phyloP scores from a whole-genome alignment of 2,797 vertebrate genomes.

The Manis pentadactyla region DNA sequence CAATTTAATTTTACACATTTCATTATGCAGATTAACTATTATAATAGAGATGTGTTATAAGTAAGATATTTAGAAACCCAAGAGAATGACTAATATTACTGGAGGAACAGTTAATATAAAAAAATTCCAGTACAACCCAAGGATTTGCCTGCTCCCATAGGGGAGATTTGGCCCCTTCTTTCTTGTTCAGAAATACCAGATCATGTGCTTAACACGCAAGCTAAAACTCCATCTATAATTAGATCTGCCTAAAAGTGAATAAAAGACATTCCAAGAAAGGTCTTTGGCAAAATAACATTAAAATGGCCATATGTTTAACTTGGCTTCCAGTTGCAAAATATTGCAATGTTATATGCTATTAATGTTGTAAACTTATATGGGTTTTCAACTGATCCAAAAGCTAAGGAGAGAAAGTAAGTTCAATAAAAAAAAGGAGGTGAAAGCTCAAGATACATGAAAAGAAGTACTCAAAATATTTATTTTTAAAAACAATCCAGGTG shows the following conservation, averaged over 20 bases:
- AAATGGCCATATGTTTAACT: constrained; percentile 74
- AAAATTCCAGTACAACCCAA: background rate
- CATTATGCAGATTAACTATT: background rate
- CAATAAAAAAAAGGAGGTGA: background rate
- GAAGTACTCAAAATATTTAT: background rate
- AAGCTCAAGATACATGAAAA: background rate
- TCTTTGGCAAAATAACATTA: constrained; percentile 56
- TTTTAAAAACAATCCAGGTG: background rate
- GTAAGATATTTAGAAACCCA: background rate
- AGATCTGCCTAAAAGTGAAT: constrained; percentile 63
- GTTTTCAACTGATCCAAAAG: constrained; percentile 43
- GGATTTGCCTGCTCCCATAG: background rate
- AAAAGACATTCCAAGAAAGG: constrained; percentile 66
- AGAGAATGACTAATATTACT: background rate
- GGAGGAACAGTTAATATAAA: background rate
- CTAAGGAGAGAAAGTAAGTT: background rate
- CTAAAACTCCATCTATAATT: constrained; percentile 65
- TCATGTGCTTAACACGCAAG: constrained; percentile 44
- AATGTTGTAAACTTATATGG: constrained; percentile 51
- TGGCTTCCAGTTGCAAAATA: constrained; percentile 71
- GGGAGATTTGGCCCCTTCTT: background rate
- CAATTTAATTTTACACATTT: background rate
- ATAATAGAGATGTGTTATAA: background rate
- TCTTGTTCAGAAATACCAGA: background rate
- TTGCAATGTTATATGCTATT: constrained; percentile 15